Percentiles rank a stretch among this genome's conserved stretches.
These are phyloP conservation scores for Xerus inauris DNA, from an alignment of 2,113 vertebrate genomes.

Conservation along the genomic window DNA sequence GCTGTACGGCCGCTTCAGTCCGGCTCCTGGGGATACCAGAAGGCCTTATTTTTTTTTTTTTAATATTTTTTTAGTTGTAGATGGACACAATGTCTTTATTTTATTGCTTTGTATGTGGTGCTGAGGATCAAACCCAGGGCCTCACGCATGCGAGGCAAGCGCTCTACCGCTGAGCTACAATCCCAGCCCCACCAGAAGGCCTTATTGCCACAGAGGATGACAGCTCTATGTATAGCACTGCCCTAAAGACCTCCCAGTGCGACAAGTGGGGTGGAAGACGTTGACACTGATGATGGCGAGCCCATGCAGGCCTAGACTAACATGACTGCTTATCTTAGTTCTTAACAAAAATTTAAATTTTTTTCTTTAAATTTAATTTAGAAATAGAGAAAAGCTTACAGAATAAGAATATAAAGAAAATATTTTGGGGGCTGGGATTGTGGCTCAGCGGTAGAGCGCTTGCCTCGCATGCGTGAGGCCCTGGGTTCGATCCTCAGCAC, in stretches of 20 bases:
- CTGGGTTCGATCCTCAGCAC: no score
- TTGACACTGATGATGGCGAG: not conserved
- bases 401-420: not conserved
- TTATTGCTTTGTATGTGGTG: no score
- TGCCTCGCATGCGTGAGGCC: no score
- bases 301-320: not conserved
- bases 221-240: not conserved
- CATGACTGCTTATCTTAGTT: not conserved
- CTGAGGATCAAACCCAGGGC: no score
- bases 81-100: no score
- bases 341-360: not conserved
- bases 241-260: not conserved
- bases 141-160: no score
- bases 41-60: no score
- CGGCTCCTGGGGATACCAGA: not conserved
- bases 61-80: no score
- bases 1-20: not conserved
- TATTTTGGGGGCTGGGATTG: no score
- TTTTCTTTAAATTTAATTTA: not conserved
- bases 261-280: not conserved
- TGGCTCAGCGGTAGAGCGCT: no score
- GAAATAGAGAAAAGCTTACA: not conserved
- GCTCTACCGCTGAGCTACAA: no score
- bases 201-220: not conserved
- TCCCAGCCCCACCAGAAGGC: no score